Evolutionary conservation across 2,797 vertebrate species (phyloP).

Genomic region (Phrynocephalus vlangalii): DNA sequence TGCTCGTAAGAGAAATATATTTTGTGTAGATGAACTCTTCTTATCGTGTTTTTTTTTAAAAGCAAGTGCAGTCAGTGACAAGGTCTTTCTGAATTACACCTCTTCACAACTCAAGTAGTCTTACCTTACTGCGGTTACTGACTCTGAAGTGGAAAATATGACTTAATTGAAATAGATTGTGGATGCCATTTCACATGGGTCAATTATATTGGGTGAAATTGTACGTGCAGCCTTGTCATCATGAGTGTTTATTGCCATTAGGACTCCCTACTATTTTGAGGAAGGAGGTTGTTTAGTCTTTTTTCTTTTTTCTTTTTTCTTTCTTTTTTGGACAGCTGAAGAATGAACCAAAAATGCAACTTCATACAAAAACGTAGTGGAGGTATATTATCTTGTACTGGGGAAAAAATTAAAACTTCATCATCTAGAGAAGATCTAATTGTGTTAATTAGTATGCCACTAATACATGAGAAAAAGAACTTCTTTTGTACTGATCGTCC

Average conservation of each 20-base stretch:
- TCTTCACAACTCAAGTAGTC: not conserved
- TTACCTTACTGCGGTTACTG: constrained; percentile 35
- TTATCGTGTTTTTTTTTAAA: not conserved
- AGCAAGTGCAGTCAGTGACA: constrained; percentile 7
- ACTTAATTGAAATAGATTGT: constrained; percentile 41
- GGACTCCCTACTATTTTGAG: not conserved
- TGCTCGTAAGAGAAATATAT: not conserved
- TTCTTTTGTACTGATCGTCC: constrained; percentile 22
- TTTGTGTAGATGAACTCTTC: constrained; percentile 19
- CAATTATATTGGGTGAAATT: constrained; percentile 39
- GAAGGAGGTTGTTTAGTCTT: too few species aligned
- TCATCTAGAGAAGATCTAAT: constrained; percentile 33
- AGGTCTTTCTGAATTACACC: not conserved
- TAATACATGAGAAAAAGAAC: constrained; percentile 47
- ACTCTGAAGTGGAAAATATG: constrained; percentile 37
- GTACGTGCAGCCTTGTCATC: constrained; percentile 30
- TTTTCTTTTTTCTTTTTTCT: not conserved
- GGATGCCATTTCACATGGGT: constrained; percentile 39
- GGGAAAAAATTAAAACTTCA: constrained; percentile 25
- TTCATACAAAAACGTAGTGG: constrained; percentile 9
- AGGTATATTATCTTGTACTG: constrained; percentile 27
- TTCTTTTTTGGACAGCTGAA: not conserved
- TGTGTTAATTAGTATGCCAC: constrained; percentile 59
- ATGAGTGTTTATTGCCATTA: constrained; percentile 27
- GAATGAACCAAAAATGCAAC: not conserved